Conservation (phyloP, 1,140 invertebrate genomes). For the Philopotamus ludificatus region DNA sequence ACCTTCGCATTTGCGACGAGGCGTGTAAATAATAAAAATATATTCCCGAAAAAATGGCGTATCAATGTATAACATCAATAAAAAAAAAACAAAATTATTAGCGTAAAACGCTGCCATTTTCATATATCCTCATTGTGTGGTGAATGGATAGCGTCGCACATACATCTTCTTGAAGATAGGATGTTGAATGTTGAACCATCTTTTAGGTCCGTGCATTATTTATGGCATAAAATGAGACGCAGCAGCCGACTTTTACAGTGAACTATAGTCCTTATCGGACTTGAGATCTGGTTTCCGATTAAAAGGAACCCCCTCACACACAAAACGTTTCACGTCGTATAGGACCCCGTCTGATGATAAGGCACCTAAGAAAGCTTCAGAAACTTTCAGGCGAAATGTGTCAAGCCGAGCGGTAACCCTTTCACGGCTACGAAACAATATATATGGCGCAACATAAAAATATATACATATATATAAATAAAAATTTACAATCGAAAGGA, state of each 20-base stretch:
- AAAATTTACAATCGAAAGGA: too few relatives aligned
- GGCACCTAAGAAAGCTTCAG: conserved; percentile 38
- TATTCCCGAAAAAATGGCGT: too few relatives aligned
- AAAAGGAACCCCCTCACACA: conserved; percentile 32
- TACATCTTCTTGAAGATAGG: background rate
- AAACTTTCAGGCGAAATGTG: conserved; percentile 37
- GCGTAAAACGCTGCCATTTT: background rate
- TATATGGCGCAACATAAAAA: too few relatives aligned
- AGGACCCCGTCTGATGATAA: conserved; percentile 23
- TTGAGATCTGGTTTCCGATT: conserved; percentile 35
- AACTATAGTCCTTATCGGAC: conserved; percentile 35
- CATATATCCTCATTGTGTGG: background rate
- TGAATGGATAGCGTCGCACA: background rate
- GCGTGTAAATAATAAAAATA: too few relatives aligned
- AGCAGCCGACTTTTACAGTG: conserved; percentile 32
- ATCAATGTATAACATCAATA: too few relatives aligned
- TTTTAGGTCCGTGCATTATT: conserved; percentile 32
- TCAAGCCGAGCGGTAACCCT: conserved; percentile 35
- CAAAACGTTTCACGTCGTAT: conserved; percentile 13
- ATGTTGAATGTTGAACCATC: conserved; percentile 2
- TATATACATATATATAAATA: background rate
- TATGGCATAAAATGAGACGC: conserved; percentile 40
- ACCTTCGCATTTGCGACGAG: too few relatives aligned
- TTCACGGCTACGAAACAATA: conserved; percentile 18
- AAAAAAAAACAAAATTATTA: too few relatives aligned